Evolutionary conservation across 1,140 invertebrate species (phyloP).

Genomic region (Drosophila azteca): DNA sequence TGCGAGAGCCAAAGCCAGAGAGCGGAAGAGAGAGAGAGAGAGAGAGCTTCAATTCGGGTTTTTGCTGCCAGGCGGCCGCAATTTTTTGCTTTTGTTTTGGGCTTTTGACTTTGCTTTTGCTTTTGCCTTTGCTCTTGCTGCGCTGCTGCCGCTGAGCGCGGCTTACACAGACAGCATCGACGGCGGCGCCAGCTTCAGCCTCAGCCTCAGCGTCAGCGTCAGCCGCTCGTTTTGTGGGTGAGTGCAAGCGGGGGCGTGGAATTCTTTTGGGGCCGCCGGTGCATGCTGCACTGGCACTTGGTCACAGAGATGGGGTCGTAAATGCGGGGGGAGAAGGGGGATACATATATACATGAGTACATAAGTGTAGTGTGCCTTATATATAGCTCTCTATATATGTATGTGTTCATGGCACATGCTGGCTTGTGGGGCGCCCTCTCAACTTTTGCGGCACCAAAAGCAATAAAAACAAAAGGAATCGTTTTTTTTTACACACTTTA

Average conservation of each 20-base stretch:
- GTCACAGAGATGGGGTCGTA: no score
- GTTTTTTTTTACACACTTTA: slow-evolving; percentile 47
- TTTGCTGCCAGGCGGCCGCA: slow-evolving; percentile 31
- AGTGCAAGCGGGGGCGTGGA: slow-evolving; percentile 39
- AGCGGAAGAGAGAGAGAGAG: background rate
- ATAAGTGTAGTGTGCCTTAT: slow-evolving; percentile 16
- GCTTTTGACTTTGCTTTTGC: slow-evolving; percentile 7
- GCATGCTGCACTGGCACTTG: slow-evolving; percentile 62
- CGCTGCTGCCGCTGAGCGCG: slow-evolving; percentile 4
- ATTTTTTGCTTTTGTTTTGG: slow-evolving; percentile 38
- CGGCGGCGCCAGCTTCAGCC: background rate
- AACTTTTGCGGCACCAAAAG: slow-evolving; percentile 30
- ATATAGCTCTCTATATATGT: slow-evolving; percentile 9
- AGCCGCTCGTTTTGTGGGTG: slow-evolving; percentile 30
- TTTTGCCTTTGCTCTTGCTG: slow-evolving; percentile 5
- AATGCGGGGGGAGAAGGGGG: background rate
- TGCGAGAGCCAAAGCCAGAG: background rate
- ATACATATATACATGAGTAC: slow-evolving; percentile 21
- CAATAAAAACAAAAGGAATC: slow-evolving; percentile 44
- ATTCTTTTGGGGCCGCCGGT: slow-evolving; percentile 61
- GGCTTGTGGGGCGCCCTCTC: slow-evolving; percentile 44
- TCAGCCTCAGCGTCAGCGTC: slow-evolving; percentile 21
- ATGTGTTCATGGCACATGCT: slow-evolving; percentile 34
- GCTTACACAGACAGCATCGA: slow-evolving; percentile 2
- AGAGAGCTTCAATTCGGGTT: slow-evolving; percentile 8